phyloP scores from a whole-genome alignment of 1,140 invertebrate species.

The Bradynema listronoti region DNA sequence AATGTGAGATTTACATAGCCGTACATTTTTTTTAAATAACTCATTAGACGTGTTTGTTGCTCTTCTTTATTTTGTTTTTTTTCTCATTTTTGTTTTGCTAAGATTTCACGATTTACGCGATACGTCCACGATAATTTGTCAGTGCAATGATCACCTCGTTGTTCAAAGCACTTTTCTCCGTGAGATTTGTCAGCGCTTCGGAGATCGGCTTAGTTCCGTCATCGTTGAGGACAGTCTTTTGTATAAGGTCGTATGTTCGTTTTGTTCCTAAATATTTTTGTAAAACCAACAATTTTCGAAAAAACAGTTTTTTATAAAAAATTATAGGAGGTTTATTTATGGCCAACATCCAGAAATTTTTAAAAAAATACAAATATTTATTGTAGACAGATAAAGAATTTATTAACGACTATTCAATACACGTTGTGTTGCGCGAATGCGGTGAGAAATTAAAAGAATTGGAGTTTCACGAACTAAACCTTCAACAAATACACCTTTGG shows the following conservation, averaged over 20 bases:
- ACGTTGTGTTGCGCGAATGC: slow-evolving; percentile 9
- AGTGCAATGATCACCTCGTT: background rate
- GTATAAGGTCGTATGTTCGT: background rate
- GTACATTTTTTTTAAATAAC: background rate
- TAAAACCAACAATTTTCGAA: background rate
- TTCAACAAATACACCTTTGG: slow-evolving; percentile 1
- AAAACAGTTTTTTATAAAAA: background rate
- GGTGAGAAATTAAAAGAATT: background rate
- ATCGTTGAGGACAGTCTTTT: slow-evolving; percentile 9
- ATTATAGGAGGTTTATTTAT: background rate
- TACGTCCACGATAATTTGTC: background rate
- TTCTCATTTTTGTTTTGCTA: background rate
- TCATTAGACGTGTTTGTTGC: background rate
- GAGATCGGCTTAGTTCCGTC: background rate
- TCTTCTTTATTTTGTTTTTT: background rate
- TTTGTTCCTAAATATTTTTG: background rate
- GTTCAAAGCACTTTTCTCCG: slow-evolving; percentile 5
- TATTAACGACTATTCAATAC: background rate
- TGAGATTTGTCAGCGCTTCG: slow-evolving; percentile 3
- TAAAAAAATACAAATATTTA: background rate
- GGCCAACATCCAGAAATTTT: background rate
- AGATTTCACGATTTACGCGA: too few relatives aligned
- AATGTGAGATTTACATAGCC: too few relatives aligned
- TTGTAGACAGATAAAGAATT: slow-evolving; percentile 3
- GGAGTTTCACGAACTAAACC: slow-evolving; percentile 3